Percentiles rank a stretch among this genome's conserved stretches.
These are phyloP conservation scores for Selenia dentaria DNA, from an alignment of 2,888 invertebrate genomes.

Conservation along the genomic window DNA sequence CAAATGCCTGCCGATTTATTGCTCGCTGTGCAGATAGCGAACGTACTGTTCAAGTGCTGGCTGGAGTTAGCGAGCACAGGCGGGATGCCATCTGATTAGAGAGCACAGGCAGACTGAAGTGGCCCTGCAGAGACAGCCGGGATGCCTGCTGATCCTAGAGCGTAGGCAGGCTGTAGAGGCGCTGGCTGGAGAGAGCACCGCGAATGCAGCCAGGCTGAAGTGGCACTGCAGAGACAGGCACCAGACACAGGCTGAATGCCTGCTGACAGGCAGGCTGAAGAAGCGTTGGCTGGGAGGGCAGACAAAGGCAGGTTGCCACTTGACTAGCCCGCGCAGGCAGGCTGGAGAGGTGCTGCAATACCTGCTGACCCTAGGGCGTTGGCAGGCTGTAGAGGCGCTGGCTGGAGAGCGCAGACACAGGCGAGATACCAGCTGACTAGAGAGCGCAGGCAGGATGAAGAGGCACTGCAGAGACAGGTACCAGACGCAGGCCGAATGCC, in stretches of 20 bases:
- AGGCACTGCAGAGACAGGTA: neutral
- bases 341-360: too few relatives aligned
- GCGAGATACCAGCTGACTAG: neutral
- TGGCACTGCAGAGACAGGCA: too few relatives aligned
- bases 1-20: too few relatives aligned
- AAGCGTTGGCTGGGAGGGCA: too few relatives aligned
- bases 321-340: too few relatives aligned
- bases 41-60: too few relatives aligned
- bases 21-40: too few relatives aligned
- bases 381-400: neutral
- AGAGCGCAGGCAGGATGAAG: neutral
- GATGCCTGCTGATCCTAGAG: neutral
- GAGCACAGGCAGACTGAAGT: neutral
- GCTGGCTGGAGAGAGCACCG: too few relatives aligned
- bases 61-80: neutral
- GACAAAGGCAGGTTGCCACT: too few relatives aligned
- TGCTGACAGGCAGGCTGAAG: too few relatives aligned
- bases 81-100: neutral
- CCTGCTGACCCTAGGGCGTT: too few relatives aligned
- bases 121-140: neutral
- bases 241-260: neutral
- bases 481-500: neutral
- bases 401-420: neutral
- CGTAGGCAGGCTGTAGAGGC: too few relatives aligned
- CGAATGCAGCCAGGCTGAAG: neutral